Evolutionary conservation across 2,888 invertebrate species (phyloP), one percentile per base, ranked within the genome.

Genomic region (Oligia latruncula): DNA sequence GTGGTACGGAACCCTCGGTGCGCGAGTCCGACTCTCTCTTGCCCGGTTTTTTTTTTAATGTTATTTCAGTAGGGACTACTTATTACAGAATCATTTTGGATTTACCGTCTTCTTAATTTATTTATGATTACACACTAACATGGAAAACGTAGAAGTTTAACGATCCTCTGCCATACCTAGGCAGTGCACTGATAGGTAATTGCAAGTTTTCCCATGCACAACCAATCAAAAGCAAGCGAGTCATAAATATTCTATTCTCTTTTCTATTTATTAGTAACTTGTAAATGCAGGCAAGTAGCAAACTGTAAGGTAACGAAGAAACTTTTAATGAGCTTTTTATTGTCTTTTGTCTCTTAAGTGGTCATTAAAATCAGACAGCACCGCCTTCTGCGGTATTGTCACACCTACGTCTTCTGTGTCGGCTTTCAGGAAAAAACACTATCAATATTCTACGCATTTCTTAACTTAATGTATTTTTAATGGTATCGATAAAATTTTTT

Each of bases 291-390:
- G 17, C 4, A 23, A 80, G 29, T 46, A 67, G 55, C 46, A 82
- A 81, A 81, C 1, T 55, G n/a, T 66, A 29, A 46, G 29, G 17
- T 49, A 52, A 72, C n/a, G 58, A 60, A 62, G n/a, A 74, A 86
- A 74, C 52, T 60, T 71, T 82, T 81, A 82, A 74, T 66, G 82
- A 81, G 82, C 60, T 72, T 82, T 82, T 82, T 82, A 82, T 66
- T 66, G 15, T 29, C 82, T 81, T 73, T 74, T 82, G 82, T 82
- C 20, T 73, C 13, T 6, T 81, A 82, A 82, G 35, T 62, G 74
- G 58, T 62, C 11, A 66, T 86, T 81, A 72, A 82, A 62, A 66
- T 71, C 40, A 71, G n/a, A 49, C 29, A 49, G 29, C 4, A 64
- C 60, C 80, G 35, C 20, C 43, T 84, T 43, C 8, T 65, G 11